Base-by-base conservation (phyloP, 2,113 vertebrate genomes). In the Hucho hucho region DNA sequence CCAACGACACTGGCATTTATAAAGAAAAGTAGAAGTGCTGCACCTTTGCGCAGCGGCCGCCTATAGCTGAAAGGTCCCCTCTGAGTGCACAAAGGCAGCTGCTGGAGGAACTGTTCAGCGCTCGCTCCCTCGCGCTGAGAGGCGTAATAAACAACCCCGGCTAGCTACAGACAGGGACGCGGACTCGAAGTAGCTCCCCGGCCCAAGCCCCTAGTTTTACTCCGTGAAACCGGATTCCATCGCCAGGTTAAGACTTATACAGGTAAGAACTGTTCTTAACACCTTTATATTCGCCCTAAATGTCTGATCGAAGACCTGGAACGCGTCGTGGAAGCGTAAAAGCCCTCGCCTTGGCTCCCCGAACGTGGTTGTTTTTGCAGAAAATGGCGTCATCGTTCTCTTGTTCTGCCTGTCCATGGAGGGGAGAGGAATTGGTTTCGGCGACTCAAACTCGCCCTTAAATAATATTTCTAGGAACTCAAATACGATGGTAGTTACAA, bases 371-470 rank as follows among this genome's bases (percentile, higher is more conserved):
- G 90, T 92, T 90, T 92, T 92, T 89, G 89, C 90, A 93, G 92
- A 93, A 94, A 94, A 94, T 94, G 93, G 93, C 93, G 93, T 93
- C 93, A 92, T 91, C 89, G 89, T 89, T 90, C 91, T 93, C 91
- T 93, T 90, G 90, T 89, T 90, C 86, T 90, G 91, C 84, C 84
- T 85, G 87, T 86, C 85, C 88, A 80, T 85, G 89, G 87, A 47
- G 83, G 86, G 86, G 84, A 89, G 86, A 87, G 78, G 86, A 83
- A 75, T 80, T 81, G 84, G 73, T 92, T 91, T 91, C 82, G 59
- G 81, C 84, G 85, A 83, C 89, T 90, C 78, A 79, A 85, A 85
- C 79, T 73, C 68, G 84, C 81, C 75, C 49, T 13, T 37, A 11
- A 47, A 16, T 46, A 58, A 0, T 24, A 65, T 79, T 58, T 77